These are phyloP conservation scores for Lithosia quadra DNA, from an alignment of 2,888 invertebrate species.

Conservation along the genomic window DNA sequence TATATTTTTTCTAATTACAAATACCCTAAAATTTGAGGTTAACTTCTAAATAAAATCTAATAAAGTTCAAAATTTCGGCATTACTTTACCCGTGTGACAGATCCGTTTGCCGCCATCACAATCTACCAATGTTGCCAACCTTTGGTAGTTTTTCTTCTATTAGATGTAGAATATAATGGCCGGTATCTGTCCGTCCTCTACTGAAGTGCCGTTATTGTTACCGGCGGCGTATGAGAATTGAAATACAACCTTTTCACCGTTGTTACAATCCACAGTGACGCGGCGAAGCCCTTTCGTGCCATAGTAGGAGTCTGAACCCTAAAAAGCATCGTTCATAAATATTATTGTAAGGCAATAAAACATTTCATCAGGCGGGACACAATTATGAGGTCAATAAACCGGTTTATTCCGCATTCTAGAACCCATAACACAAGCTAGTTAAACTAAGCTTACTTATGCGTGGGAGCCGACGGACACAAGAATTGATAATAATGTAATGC, in stretches of 20 bases:
- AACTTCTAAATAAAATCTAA: background rate
- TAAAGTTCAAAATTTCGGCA: background rate
- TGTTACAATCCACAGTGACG: constrained; percentile 91
- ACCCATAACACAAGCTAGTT: too few species aligned
- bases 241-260: constrained; percentile 92
- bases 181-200: constrained; percentile 95
- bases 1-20: background rate
- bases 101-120: constrained; percentile 11
- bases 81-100: constrained; percentile 17
- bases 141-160: constrained; percentile 18
- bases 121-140: constrained; percentile 42
- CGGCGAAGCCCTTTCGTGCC: constrained; percentile 93
- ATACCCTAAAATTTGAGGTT: background rate
- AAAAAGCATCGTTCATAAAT: constrained; percentile 38
- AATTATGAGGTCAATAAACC: too few species aligned
- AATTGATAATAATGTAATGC: too few species aligned
- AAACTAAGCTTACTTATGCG: too few species aligned
- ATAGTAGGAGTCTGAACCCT: constrained; percentile 96
- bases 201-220: constrained; percentile 94
- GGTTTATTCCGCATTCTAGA: too few species aligned
- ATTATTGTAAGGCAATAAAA: background rate
- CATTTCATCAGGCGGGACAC: background rate
- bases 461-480: too few species aligned
- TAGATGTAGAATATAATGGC: constrained; percentile 93
- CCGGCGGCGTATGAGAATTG: constrained; percentile 95